Evolutionary conservation across 2,888 invertebrate species (phyloP).

Genomic region (Incurvaria masculella): DNA sequence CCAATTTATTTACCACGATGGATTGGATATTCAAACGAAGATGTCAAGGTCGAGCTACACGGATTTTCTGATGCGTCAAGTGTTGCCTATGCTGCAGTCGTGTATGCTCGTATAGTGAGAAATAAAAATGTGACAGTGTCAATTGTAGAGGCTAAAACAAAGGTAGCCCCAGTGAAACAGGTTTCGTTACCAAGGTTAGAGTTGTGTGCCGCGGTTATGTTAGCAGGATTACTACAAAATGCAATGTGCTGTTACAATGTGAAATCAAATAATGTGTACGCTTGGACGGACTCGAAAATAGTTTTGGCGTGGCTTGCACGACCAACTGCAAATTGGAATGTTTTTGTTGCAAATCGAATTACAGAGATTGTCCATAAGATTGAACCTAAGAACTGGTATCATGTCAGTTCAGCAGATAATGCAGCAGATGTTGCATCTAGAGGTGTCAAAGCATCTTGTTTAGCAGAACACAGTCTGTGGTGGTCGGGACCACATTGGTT

Average conservation of each 20-base stretch:
- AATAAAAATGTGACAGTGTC: slow-evolving; percentile 6
- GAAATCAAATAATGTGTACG: slow-evolving; percentile 7
- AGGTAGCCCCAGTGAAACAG: not conserved
- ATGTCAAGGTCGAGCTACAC: slow-evolving; percentile 14
- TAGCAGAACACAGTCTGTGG: slow-evolving; percentile 6
- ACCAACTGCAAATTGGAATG: slow-evolving; percentile 14
- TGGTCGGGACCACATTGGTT: not conserved
- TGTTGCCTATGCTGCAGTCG: slow-evolving; percentile 17
- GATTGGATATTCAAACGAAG: slow-evolving; percentile 12
- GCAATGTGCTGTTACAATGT: slow-evolving; percentile 8
- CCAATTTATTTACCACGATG: not conserved
- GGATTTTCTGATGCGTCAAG: slow-evolving; percentile 19
- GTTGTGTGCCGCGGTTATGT: slow-evolving; percentile 19
- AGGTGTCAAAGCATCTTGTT: slow-evolving; percentile 1
- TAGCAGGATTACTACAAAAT: slow-evolving; percentile 12
- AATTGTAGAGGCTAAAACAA: not conserved
- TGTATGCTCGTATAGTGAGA: slow-evolving; percentile 12
- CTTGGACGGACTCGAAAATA: slow-evolving; percentile 19
- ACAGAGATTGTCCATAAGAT: slow-evolving; percentile 11
- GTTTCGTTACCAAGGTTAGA: slow-evolving; percentile 18
- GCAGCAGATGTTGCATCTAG: slow-evolving; percentile 12
- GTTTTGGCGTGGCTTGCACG: slow-evolving; percentile 16
- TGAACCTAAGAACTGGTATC: slow-evolving; percentile 7
- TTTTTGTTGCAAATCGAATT: slow-evolving; percentile 19
- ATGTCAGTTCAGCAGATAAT: slow-evolving; percentile 10